phyloP scores from a whole-genome alignment of 2,113 vertebrate species.

The Antidorcas marsupialis region DNA sequence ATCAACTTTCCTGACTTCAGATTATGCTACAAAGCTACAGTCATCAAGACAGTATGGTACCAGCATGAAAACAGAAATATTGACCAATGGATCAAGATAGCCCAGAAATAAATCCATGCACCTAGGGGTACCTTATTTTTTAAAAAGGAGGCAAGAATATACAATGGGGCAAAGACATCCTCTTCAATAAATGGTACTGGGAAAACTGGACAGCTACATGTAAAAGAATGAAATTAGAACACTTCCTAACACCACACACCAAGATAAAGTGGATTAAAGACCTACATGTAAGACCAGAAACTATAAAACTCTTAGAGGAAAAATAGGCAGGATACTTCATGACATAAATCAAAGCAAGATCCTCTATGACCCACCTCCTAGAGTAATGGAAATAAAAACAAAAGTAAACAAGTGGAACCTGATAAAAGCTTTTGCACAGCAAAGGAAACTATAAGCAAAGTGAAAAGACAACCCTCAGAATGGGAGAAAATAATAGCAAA shows the following conservation, averaged over 20 bases:
- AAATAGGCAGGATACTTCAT: background rate
- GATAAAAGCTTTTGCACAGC: background rate
- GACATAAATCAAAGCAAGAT: background rate
- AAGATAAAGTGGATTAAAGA: background rate
- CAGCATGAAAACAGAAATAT: background rate
- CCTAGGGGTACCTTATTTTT: background rate
- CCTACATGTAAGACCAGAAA: background rate
- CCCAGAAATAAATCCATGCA: background rate
- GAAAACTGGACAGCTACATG: background rate
- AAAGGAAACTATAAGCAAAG: background rate
- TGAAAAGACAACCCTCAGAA: background rate
- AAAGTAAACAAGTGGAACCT: background rate
- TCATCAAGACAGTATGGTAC: background rate
- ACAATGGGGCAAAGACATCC: background rate
- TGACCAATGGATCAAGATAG: background rate
- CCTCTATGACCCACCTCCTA: background rate
- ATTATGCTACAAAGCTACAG: background rate
- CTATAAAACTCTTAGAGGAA: background rate
- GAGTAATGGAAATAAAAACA: background rate
- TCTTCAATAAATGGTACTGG: background rate
- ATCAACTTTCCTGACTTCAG: background rate
- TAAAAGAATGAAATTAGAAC: background rate
- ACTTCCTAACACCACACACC: background rate
- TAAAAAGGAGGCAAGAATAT: background rate
- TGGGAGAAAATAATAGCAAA: background rate